Evolutionary conservation across 64 coral and sea anemone species (phyloP).

Genomic region (Montipora sp.): DNA sequence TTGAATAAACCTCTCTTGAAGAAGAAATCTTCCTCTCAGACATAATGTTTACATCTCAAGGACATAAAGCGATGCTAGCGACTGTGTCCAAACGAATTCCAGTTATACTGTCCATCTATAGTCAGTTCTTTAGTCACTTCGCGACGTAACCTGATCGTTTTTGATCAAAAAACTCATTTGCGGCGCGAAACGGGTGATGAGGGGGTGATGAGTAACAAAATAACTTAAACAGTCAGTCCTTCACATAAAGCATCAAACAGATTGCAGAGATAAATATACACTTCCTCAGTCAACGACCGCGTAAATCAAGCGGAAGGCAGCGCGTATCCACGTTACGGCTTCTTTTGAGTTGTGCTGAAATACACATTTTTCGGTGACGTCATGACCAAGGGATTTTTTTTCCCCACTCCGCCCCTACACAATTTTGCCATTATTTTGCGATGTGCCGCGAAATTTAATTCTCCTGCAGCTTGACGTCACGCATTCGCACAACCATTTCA

Average conservation of each 20-base stretch:
- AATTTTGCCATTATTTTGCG: not conserved
- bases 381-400: not conserved
- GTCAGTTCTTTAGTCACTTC: not conserved
- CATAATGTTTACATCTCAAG: constrained; percentile 12
- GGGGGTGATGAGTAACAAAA: not conserved
- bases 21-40: constrained; percentile 13
- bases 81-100: constrained; percentile 14
- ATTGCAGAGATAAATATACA: not conserved
- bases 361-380: constrained; percentile 6
- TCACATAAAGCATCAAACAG: not conserved
- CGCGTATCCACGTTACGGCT: not conserved
- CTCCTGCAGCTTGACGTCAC: too few species aligned
- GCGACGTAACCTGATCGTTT: not conserved
- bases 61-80: not conserved
- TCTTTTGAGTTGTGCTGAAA: not conserved
- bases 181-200: not conserved
- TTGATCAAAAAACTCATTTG: not conserved
- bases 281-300: not conserved
- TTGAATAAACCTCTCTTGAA: constrained; percentile 9
- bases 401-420: not conserved
- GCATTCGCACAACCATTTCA: too few species aligned
- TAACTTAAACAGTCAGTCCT: not conserved
- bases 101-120: not conserved
- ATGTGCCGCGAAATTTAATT: too few species aligned
- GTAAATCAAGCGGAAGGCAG: not conserved